Conservation (phyloP, 2,797 vertebrate species). For the Mionectes olivaceus region DNA sequence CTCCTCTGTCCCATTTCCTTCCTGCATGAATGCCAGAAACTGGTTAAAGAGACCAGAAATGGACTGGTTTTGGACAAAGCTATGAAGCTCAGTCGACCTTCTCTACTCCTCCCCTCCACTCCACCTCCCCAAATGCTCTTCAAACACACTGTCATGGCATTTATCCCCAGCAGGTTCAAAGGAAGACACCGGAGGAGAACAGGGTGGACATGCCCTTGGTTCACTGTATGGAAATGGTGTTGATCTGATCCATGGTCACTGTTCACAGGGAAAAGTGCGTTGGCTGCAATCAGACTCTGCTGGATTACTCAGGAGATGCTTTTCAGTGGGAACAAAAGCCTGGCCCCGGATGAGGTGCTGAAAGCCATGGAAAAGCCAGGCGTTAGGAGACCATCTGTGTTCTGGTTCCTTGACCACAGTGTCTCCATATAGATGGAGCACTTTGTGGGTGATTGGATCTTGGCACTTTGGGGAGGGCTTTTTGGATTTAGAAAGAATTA, state of each 20-base stretch:
- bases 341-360: not conserved
- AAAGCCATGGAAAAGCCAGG: not conserved
- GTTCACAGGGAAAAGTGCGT: not conserved
- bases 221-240: not conserved
- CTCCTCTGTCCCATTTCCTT: not conserved
- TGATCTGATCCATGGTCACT: not conserved
- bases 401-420: not conserved
- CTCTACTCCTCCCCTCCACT: not conserved
- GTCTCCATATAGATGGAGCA: not conserved
- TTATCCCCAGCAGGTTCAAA: not conserved
- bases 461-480: not conserved
- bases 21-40: not conserved
- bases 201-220: not conserved
- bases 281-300: not conserved
- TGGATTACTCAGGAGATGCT: not conserved
- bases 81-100: not conserved
- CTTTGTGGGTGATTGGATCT: not conserved
- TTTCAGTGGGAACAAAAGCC: not conserved
- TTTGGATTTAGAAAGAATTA: conserved; percentile 41
- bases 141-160: not conserved
- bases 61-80: accelerated
- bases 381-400: not conserved
- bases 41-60: not conserved
- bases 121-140: not conserved
- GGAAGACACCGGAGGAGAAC: not conserved